A percentile compares a stretch with the other conserved stretches of the same genome.
These are phyloP conservation scores for Clarias fuscus DNA, from an alignment of 2,797 vertebrate genomes.

Conservation along the genomic window DNA sequence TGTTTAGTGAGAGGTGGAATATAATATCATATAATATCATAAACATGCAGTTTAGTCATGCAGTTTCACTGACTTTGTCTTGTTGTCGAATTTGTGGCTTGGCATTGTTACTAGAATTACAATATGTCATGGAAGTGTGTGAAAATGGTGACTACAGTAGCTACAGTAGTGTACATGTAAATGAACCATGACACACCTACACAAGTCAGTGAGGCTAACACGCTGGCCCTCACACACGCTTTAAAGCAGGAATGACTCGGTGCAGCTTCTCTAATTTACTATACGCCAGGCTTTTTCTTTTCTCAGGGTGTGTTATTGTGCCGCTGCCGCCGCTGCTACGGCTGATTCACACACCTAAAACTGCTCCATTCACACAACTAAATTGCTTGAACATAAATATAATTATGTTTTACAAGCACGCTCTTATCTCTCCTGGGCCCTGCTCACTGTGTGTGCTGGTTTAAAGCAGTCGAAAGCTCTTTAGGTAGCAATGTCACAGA, in stretches of 20 bases:
- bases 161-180: neutral
- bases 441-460: conserved; percentile 48
- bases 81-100: neutral
- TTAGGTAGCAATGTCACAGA: conserved; percentile 48
- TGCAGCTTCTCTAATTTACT: neutral
- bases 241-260: neutral
- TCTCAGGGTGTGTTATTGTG: conserved; percentile 2
- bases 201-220: neutral
- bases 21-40: neutral
- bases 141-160: neutral
- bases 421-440: conserved; percentile 73
- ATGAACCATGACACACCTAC: neutral
- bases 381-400: conserved; percentile 69
- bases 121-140: neutral
- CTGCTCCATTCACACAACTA: conserved; percentile 68
- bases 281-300: neutral
- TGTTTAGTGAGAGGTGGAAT: neutral
- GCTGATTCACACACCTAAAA: conserved; percentile 78
- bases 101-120: neutral
- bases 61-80: neutral
- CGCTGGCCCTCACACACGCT: neutral
- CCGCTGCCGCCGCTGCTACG: conserved; percentile 45
- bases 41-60: neutral
- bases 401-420: conserved; percentile 78
- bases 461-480: conserved; percentile 60